Evolutionary conservation across 2,113 vertebrate genomes (phyloP), one percentile per base, ranked within the genome.

Genomic region (Alexandromys fortis): DNA sequence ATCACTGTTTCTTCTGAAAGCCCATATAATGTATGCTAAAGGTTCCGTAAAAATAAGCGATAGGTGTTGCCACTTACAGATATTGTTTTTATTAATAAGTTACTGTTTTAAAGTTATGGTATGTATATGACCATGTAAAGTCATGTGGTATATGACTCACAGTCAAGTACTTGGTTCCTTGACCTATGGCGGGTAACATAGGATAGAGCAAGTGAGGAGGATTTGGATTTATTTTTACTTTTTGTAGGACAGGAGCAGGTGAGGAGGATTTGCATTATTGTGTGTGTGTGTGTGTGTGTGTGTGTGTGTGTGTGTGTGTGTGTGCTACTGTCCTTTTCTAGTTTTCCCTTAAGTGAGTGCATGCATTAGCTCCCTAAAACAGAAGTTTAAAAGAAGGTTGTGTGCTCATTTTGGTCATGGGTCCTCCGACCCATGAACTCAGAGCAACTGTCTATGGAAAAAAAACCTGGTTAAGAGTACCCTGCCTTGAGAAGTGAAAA

Each of bases 401-500:
- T 67, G 2, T 75, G 75, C 33, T 86, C 52, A 93, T 92, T 94
- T 95, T 75, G 7, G 67, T 92, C 35, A 82, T 22, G 30, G 26
- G 65, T 52, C 61, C 2, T 79, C 89, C 83, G 92, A 72, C 45
- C 52, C 33, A n/a, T 68, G 89, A 94, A 42, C 26, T 94, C 65
- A 10, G 7, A 89, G 17, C 28, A 38, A 67, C 0, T 1, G 96
- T 93, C 33, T 75, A 26, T 73, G 73, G 65, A 96, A 90, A 49
- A 49, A 92, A 89, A 68, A 97, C 83, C 55, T 58, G 65, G 68
- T 83, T 97, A 90, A 95, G n/a, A 77, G 65, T 19, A 45, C 75
- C 68, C n/a, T 93, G 81, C 87, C 91, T 93, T 93, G 93, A 3
- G 92, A 97, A 96, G 93, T 96, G 96, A 98, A 98, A 86, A 89